Evolutionary conservation across 64 coral and sea anemone species (phyloP).

Genomic region (Platygyra sinensis): DNA sequence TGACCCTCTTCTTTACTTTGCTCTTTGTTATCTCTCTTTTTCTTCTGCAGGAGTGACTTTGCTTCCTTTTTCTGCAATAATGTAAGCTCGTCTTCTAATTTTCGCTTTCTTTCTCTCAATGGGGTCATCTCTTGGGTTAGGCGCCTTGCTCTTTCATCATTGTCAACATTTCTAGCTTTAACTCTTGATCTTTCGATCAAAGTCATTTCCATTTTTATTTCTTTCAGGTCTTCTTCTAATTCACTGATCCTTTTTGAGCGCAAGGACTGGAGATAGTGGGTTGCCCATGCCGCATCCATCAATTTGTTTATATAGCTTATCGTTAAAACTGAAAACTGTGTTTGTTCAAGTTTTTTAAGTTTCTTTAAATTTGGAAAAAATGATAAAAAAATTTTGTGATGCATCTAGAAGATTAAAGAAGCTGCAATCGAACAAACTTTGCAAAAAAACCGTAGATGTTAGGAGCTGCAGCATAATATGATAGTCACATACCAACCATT

Average conservation of each 20-base stretch:
- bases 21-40: slow-evolving; percentile 5
- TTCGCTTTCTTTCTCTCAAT: slow-evolving; percentile 27
- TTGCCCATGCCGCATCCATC: too few species aligned
- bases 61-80: slow-evolving; percentile 46
- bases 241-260: slow-evolving; percentile 13
- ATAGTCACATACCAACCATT: too few species aligned
- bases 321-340: too few species aligned
- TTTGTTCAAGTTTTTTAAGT: background rate
- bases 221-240: slow-evolving; percentile 52
- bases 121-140: slow-evolving; percentile 37
- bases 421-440: too few species aligned
- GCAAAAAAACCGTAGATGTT: too few species aligned
- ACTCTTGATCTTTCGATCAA: slow-evolving; percentile 10
- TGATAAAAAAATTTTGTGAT: too few species aligned
- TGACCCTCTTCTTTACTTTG: background rate
- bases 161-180: slow-evolving; percentile 31
- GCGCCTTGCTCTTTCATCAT: slow-evolving; percentile 29
- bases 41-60: slow-evolving; percentile 8
- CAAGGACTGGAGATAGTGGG: too few species aligned
- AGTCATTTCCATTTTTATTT: slow-evolving; percentile 42
- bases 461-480: too few species aligned
- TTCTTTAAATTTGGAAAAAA: too few species aligned
- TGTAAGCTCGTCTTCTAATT: slow-evolving; percentile 39
- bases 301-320: too few species aligned
- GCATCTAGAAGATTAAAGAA: too few species aligned